Base-by-base conservation (phyloP, 1,140 invertebrate species). In the Aphaenogaster floridana region DNA sequence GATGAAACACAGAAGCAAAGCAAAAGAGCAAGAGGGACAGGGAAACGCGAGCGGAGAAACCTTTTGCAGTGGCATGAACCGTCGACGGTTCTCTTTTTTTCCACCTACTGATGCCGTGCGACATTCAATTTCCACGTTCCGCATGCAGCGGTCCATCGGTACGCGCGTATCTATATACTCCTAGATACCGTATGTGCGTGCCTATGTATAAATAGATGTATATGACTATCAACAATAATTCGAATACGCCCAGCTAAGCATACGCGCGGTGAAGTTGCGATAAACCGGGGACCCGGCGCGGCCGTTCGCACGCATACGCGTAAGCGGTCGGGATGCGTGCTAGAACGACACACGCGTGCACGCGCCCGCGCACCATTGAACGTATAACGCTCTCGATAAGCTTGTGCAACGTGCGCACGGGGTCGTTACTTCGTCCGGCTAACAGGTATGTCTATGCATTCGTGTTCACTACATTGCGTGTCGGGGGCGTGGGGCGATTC, bases 401-500 rank as follows among this genome's bases (percentile, higher is more conserved):
- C 78, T 39, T n/a, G 63, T 50, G 74, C 66, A 76, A 50, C 36
- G 63, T 21, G 39, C 42, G 86, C 87, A 71, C 86, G 71, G 72
- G 36, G 9, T 39, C 42, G 80, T 83, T 83, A 83, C 68, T 74
- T 83, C 52, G 68, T 28, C 28, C 66, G 50, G 21, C 21, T 54
- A 83, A 61, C 69, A 74, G 52, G 64, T 81, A 68, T 6, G 78
- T 69, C 64, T 36, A 39, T 52, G 89, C 85, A 89, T 89, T 69
- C 64, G 84, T 69, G 84, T 91, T 74, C 63, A 48, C 39, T 74
- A 80, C 50, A 63, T 92, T 91, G 93, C 92, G 88, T 93, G 92
- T 85, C 72, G 90, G 91, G 87, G 89, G 87, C 68, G 79, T 84
- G 83, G 88, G 63, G 91, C 90, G 89, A 93, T 92, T 91, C 92